These are phyloP conservation scores for Sarcophaga bullata DNA, from an alignment of 1,140 invertebrate genomes.

Conservation along the genomic window DNA sequence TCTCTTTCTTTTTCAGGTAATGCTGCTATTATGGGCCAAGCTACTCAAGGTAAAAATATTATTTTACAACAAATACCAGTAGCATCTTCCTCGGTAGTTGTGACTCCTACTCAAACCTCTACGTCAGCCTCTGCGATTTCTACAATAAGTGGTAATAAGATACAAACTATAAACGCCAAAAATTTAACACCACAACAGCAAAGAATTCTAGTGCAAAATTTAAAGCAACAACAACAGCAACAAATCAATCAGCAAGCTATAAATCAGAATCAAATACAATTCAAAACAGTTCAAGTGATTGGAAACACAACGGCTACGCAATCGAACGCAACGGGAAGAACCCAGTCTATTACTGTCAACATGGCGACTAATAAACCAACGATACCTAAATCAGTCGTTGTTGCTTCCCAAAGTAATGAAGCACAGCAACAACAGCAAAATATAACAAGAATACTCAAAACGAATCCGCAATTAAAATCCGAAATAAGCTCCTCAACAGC, in stretches of 20 bases:
- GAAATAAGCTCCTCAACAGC: conserved; percentile 12
- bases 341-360: conserved; percentile 8
- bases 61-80: conserved; percentile 54
- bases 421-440: conserved; percentile 45
- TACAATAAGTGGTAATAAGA: conserved; percentile 39
- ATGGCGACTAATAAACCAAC: conserved; percentile 18
- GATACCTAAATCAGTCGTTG: conserved; percentile 27
- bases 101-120: not conserved
- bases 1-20: conserved; percentile 49
- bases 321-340: not conserved
- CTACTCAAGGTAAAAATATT: conserved; percentile 52
- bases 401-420: conserved; percentile 41
- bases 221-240: conserved; percentile 54
- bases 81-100: conserved; percentile 21
- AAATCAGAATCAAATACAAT: conserved; percentile 39
- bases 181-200: conserved; percentile 67
- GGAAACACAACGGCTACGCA: not conserved
- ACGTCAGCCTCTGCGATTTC: not conserved
- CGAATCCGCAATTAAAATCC: conserved; percentile 34
- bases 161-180: conserved; percentile 49
- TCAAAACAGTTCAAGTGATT: conserved; percentile 43
- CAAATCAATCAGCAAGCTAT: not conserved
- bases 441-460: conserved; percentile 30
- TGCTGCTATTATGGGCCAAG: conserved; percentile 56
- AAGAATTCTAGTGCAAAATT: conserved; percentile 64